These are phyloP conservation scores for Belonocnema kinseyi DNA, from an alignment of 1,140 invertebrate species.

Conservation along the genomic window DNA sequence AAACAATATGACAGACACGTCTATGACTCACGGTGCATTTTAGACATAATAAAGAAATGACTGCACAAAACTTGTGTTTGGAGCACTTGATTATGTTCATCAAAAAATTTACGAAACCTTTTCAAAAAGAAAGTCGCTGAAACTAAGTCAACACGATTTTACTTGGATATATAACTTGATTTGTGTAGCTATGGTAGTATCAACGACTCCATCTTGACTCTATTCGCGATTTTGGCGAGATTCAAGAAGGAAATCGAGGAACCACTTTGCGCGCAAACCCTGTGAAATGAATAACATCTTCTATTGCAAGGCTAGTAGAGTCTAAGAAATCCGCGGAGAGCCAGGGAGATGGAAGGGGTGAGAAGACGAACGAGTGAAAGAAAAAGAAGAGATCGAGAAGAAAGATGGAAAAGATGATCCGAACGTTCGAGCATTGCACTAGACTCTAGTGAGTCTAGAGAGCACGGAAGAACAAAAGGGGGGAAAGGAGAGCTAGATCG, in stretches of 20 bases:
- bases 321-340: constrained; percentile 1
- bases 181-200: constrained; percentile 48
- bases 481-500: constrained; percentile 32
- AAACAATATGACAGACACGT: too few relatives aligned
- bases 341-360: constrained; percentile 38
- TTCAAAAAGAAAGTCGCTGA: too few relatives aligned
- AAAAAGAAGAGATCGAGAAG: constrained; percentile 29
- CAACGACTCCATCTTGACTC: constrained; percentile 31
- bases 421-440: constrained; percentile 44
- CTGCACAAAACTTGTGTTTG: too few relatives aligned
- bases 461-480: constrained; percentile 7
- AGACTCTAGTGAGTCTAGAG: neutral
- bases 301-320: constrained; percentile 38
- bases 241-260: neutral
- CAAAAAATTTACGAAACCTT: too few relatives aligned
- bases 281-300: constrained; percentile 48
- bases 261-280: constrained; percentile 38
- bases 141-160: too few relatives aligned
- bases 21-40: too few relatives aligned
- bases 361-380: constrained; percentile 23
- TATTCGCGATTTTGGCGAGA: neutral
- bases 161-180: constrained; percentile 45
- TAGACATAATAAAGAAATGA: too few relatives aligned
- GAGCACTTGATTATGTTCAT: too few relatives aligned
- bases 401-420: constrained; percentile 15